Base-by-base conservation (phyloP, 2,797 vertebrate genomes). In the Strix occidentalis region DNA sequence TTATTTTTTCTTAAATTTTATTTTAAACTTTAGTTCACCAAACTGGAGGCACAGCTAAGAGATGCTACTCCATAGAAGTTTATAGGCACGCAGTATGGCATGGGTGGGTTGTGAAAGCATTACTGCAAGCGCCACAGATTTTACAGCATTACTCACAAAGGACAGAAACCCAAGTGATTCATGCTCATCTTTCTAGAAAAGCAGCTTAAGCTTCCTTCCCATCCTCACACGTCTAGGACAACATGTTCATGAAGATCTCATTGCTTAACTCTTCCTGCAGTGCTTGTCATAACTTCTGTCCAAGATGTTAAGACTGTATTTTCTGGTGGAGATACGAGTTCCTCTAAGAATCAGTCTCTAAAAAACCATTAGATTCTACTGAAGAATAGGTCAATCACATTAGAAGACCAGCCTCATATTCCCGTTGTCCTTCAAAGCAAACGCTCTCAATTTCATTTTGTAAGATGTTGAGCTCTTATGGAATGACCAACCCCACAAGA, bases 401-500 rank as follows among this genome's bases (percentile, higher is more conserved):
- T 4, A 31, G 23, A 82, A 71, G 19, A 57, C 24, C 28, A 21
- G 28, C 35, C 33, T 61, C 11, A 4, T 26, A 16, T 33, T 43
- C 41, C 16, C 0, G 1, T 8, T 12, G 28, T 21, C 54, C 78
- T 61, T 45, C 74, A 65, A 43, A 70, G 33, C 20, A 65, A 33
- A 43, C 0, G 12, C 46, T 53, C 43, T 17, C 45, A 24, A 31
- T 24, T 41, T 58, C 15, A 2, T 35, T 91, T 65, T 8, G 21
- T 7, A 31, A 75, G 61, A 54, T 1, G 2, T 0, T 9, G 61
- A 82, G 28, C 5, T 45, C 50, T 3, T 2, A 11, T 0, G 0
- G 13, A 70, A 57, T 19, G 15, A 6, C 66, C 48, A 23, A 5
- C 0, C 11, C 17, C 35, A 29, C 6, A 19, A 23, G 23, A 93